A percentile compares a stretch with the other conserved stretches of the same genome.
phyloP scores from a whole-genome alignment of 2,113 vertebrate species.

The cattle (Bos taurus) region ARS-UCD2.0 NC_037339.1:39652501-39653000 shows the following conservation, averaged over 20 bases:
- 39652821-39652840: not conserved
- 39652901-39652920: not conserved
- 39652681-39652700: not conserved
- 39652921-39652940: not conserved
- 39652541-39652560: not conserved
- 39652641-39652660: not conserved
- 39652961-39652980: not conserved
- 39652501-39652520: not conserved
- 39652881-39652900: not conserved
- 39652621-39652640: not conserved
- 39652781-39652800: not conserved
- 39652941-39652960: not conserved
- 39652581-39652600: not conserved
- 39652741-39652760: not conserved
- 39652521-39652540: not conserved
- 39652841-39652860: not conserved
- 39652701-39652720: not conserved
- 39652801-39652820: not conserved
- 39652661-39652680: not conserved
- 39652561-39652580: not conserved
- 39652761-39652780: not conserved
- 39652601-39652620: not conserved
- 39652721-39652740: not conserved
- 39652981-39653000: not conserved
- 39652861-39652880: not conserved